Evolutionary conservation across 2,113 vertebrate species (phyloP).

Genomic region (Haemorhous mexicanus): DNA sequence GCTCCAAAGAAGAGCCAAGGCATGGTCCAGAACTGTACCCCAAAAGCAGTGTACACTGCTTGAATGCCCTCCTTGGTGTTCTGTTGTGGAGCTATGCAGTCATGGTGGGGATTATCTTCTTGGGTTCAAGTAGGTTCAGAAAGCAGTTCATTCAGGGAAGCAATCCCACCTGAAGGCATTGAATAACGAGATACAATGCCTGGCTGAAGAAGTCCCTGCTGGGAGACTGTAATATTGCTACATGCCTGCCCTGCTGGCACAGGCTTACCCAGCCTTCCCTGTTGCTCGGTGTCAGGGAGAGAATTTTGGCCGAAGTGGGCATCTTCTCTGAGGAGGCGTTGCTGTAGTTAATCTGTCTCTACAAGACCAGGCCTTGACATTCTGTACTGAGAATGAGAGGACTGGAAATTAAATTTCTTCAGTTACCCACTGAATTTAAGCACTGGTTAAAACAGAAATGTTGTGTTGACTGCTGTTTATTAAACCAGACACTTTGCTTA

Average conservation of each 20-base stretch:
- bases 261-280: neutral
- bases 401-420: neutral
- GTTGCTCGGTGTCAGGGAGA: neutral
- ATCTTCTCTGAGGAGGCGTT: neutral
- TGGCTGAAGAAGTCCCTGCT: neutral
- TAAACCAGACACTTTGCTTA: slow-evolving; percentile 2
- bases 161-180: neutral
- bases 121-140: neutral
- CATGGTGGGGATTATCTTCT: neutral
- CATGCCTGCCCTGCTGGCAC: neutral
- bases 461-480: neutral
- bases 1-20: neutral
- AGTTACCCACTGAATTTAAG: neutral
- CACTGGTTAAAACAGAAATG: neutral
- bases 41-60: neutral
- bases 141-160: neutral
- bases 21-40: neutral
- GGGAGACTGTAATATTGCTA: neutral
- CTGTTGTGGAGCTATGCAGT: neutral
- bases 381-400: neutral
- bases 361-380: neutral
- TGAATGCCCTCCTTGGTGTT: neutral
- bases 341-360: neutral
- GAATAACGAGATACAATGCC: neutral
- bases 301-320: neutral